Base-by-base conservation (phyloP, 35 echinoderm and acorn worm species). In the Apostichopus parvimensis region DNA sequence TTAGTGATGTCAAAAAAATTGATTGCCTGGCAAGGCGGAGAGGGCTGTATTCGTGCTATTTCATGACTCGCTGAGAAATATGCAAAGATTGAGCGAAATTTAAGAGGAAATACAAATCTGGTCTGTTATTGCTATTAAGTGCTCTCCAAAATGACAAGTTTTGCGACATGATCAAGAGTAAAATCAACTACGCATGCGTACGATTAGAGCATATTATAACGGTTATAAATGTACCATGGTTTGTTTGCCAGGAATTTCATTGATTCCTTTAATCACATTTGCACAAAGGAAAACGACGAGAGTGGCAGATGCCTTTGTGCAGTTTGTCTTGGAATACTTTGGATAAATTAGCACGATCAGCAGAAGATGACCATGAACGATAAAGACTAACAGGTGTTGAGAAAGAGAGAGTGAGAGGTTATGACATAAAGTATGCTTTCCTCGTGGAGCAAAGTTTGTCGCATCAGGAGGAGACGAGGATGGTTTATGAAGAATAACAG, bases 31-130 rank as follows among this genome's bases (percentile, higher is more conserved):
- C 20, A 18, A 20, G 71, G 15, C 6, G 17, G 71, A 20, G n/a
- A 75, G 11, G 71, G 71, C 71, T 20, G 14, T 75, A 20, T 13
- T 75, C n/a, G 1, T 75, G 34, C 34, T 45, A 45, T 20, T 22
- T 75, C 8, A 75, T 20, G 71, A 75, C 71, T 75, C 71, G 71
- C n/a, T 61, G 58, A 61, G 71, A 75, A 75, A 75, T 75, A 20
- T 75, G 71, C 17, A 6, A n/a, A 18, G 15, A 75, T 75, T 22
- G 71, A 75, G 21, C 17, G 21, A n/a, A 20, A 20, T 75, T 75
- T 75, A 4, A 75, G 71, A 61, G 58, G 58, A 75, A 75, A 75
- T 75, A 14, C 71, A 20, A 75, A 75, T 75, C 17, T 75, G 11
- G 71, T 20, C 17, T 22, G 15, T 75, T 75, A 75, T 75, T 75